Evolutionary conservation across 2,113 vertebrate species (phyloP), one percentile per base, ranked within the genome.

Genomic region (Meleagris gallopavo): DNA sequence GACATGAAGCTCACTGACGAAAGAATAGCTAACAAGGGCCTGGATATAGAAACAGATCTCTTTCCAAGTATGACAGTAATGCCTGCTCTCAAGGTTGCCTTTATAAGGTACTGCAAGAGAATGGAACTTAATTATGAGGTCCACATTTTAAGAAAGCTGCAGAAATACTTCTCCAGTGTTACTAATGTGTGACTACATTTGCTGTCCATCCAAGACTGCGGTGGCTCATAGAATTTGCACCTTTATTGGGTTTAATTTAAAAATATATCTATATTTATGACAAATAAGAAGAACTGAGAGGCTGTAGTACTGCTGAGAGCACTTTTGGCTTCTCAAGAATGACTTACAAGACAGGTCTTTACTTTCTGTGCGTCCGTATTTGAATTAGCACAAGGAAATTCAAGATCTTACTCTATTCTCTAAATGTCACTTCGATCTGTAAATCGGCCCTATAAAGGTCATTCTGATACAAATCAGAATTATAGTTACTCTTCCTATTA

Each of bases 311-410:
- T 54, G 69, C 83, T 86, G 66, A 95, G 83, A 90, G 88, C 86
- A 95, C 92, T 80, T 94, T 65, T 90, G 95, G 88, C 88, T 96
- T 93, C 92, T 90, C 70, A 92, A 41, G 29, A 66, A 93, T 92
- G 94, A 94, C 95, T 96, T 96, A 96, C 96, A 96, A 94, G 96
- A 94, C 94, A 95, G 89, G 94, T 96, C 94, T 94, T 94, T 95
- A 94, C 95, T 93, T 94, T 93, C 83, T 54, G 66, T 92, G 83
- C 94, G 88, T 96, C 95, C 90, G 86, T 81, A 96, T 95, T 95
- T 95, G 95, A 96, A 96, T 96, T 90, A 96, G 92, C 95, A 93
- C 95, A 94, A 78, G 94, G 83, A 96, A 96, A 96, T 93, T 92
- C 90, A 96, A 96, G 92, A 94, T 96, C 95, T 95, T 95, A 96